Evolutionary conservation across 1,140 invertebrate species (phyloP).

Genomic region (Drosophila malerkotliana): DNA sequence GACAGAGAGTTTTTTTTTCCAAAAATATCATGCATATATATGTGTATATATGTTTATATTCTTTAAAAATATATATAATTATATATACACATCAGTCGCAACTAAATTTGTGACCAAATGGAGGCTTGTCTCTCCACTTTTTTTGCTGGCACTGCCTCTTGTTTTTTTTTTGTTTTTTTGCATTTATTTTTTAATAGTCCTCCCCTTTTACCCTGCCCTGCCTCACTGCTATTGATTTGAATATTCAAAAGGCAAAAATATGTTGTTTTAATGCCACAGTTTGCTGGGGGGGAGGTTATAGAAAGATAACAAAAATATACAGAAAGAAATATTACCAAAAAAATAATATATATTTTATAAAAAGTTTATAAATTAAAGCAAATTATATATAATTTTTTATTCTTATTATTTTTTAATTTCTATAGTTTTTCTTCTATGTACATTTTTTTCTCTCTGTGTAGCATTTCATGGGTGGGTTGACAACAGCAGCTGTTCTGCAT

Average conservation of each 20-base stretch:
- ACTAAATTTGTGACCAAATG: slow-evolving; percentile 35
- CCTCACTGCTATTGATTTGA: slow-evolving; percentile 22
- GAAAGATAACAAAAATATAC: background rate
- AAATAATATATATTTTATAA: no score
- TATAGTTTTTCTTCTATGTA: no score
- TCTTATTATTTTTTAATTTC: background rate
- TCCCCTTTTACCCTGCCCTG: slow-evolving; percentile 27
- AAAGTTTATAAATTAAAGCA: no score
- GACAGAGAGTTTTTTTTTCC: slow-evolving; percentile 25
- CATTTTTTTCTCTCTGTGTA: background rate
- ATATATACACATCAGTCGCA: background rate
- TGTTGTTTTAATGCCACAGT: background rate
- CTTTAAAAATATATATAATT: slow-evolving; percentile 3
- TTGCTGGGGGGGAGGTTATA: slow-evolving; percentile 7
- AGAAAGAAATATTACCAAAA: background rate
- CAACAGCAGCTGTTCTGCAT: slow-evolving; percentile 7
- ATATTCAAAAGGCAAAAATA: slow-evolving; percentile 6
- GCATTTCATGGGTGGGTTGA: slow-evolving; percentile 1
- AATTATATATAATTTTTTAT: no score
- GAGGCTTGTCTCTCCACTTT: slow-evolving; percentile 27
- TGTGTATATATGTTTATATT: slow-evolving; percentile 1
- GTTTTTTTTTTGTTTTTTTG: slow-evolving; percentile 4
- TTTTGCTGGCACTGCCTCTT: background rate
- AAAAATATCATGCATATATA: slow-evolving; percentile 61
- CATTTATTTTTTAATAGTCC: no score